Evolutionary conservation across 2,797 vertebrate species (phyloP).

Genomic region (Anas bahamensis): DNA sequence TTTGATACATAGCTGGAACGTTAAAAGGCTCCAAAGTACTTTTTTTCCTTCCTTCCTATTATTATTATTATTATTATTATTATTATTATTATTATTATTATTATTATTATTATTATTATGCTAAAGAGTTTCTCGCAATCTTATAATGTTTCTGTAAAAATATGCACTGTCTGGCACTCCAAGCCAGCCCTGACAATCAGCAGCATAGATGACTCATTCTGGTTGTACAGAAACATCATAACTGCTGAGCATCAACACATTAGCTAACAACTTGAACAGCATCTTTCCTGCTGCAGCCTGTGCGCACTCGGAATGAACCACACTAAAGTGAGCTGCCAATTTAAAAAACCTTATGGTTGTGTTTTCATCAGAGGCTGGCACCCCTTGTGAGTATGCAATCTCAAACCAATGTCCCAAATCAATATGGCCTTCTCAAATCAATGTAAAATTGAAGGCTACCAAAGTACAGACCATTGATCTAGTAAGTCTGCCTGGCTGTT

Average conservation of each 20-base stretch:
- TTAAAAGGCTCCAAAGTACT: neutral
- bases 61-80: neutral
- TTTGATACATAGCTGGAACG: neutral
- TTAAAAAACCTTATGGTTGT: neutral
- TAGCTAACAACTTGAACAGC: neutral
- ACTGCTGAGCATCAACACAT: neutral
- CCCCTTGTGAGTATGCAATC: neutral
- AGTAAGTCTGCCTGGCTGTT: neutral
- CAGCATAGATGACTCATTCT: neutral
- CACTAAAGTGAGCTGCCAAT: neutral
- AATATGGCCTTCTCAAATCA: neutral
- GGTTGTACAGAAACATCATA: neutral
- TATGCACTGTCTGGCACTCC: neutral
- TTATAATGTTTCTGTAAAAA: neutral
- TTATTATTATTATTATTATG: neutral
- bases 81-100: too few species aligned
- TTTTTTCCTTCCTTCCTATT: neutral
- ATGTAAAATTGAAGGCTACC: neutral
- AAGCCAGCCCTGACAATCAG: rapidly evolving
- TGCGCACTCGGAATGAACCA: neutral
- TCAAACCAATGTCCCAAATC: neutral
- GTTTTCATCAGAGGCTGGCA: neutral
- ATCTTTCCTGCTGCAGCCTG: neutral
- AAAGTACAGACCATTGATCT: neutral
- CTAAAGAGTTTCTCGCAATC: neutral